Evolutionary conservation across 2,888 invertebrate genomes (phyloP).

Genomic region (Mythimna lalbum): DNA sequence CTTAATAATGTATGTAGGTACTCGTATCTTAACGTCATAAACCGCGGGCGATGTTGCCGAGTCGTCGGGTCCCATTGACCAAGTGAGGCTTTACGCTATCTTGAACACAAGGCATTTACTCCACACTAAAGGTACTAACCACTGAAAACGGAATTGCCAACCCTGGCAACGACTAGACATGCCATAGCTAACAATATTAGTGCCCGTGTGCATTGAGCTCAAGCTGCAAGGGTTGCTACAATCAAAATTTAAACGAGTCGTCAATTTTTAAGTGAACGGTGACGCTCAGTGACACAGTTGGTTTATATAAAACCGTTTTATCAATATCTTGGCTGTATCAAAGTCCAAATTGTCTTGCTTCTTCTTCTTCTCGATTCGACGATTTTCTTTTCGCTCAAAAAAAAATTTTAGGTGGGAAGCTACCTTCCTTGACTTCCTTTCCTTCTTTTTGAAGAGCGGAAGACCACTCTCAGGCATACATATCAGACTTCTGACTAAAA

Average conservation of each 20-base stretch:
- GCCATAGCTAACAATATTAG: not conserved
- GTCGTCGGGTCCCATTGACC: not conserved
- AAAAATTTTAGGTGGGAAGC: too few species aligned
- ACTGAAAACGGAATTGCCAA: not conserved
- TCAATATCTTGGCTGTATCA: not conserved
- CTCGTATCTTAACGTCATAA: too few species aligned
- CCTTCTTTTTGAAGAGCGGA: too few species aligned
- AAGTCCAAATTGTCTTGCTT: too few species aligned
- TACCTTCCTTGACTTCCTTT: too few species aligned
- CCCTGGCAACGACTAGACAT: not conserved
- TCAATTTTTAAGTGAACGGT: not conserved
- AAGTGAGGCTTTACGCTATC: not conserved
- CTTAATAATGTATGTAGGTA: too few species aligned
- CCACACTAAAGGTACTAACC: not conserved
- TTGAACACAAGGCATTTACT: not conserved
- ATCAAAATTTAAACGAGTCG: not conserved
- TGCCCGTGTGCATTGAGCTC: not conserved
- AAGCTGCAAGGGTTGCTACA: not conserved
- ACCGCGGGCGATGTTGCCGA: not conserved
- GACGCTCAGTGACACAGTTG: not conserved
- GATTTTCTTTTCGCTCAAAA: too few species aligned
- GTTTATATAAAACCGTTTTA: not conserved
- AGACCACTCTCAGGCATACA: too few species aligned
- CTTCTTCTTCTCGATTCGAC: too few species aligned
- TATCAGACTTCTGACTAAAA: too few species aligned